Evolutionary conservation across 2,888 invertebrate species (phyloP).

Genomic region (Achlya flavicornis): DNA sequence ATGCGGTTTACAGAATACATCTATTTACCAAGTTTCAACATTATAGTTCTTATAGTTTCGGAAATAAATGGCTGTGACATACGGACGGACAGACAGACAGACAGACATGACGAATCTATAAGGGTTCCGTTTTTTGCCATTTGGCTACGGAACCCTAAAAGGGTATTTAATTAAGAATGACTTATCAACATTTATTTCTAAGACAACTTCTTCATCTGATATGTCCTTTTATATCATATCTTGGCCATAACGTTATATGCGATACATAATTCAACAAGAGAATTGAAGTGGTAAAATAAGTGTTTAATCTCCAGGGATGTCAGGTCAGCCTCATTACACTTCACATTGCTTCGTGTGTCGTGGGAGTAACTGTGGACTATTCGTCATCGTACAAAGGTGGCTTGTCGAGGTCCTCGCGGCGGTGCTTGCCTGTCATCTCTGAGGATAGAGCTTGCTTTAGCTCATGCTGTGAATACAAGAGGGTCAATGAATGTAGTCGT

Average conservation of each 20-base stretch:
- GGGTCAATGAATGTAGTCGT: too few relatives aligned
- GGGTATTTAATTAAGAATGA: background rate
- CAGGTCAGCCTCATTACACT: background rate
- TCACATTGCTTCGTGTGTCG: background rate
- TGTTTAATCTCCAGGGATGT: background rate
- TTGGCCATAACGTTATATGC: constrained; percentile 4
- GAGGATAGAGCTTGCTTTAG: constrained; percentile 62
- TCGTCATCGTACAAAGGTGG: constrained; percentile 65
- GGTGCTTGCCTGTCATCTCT: constrained; percentile 51
- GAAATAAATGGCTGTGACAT: too few relatives aligned
- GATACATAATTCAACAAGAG: constrained; percentile 10
- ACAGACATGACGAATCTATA: too few relatives aligned
- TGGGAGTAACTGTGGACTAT: constrained; percentile 28
- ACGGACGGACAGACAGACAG: too few relatives aligned
- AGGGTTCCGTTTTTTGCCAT: too few relatives aligned
- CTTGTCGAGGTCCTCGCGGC: constrained; percentile 55
- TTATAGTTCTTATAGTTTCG: too few relatives aligned
- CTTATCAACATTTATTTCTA: too few relatives aligned
- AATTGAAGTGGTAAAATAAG: background rate
- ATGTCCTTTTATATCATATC: constrained; percentile 11
- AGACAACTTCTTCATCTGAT: background rate
- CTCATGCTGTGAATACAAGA: constrained; percentile 64
- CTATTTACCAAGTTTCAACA: too few relatives aligned
- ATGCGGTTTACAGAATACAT: too few relatives aligned
- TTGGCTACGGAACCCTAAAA: too few relatives aligned